Base-by-base conservation (phyloP, 1,140 invertebrate genomes). In the Heterodera carotae region DNA sequence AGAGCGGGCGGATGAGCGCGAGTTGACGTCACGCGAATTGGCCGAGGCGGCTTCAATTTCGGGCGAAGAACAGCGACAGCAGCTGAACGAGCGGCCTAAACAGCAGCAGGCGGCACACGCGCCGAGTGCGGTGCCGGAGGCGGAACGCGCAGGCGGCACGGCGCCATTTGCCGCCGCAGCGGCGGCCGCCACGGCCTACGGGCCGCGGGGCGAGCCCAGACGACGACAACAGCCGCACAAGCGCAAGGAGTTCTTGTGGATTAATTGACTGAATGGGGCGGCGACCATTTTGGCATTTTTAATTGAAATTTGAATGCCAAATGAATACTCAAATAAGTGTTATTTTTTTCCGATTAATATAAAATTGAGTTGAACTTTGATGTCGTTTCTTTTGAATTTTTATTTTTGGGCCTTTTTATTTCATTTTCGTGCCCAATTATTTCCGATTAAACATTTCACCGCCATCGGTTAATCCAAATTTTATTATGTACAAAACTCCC, bases 31-130 rank as follows among this genome's bases (percentile, higher is more conserved):
- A 18, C 48, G 22, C 18, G 48, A 56, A 4, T 56, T 56, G 22
- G 48, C 62, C 62, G 62, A 34, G 15, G 62, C 29, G 62, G 33
- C 62, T 7, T 25, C 29, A 66, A 29, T 66, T 18, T 34, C 62
- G 62, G 62, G n/a, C n/a, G 62, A 66, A 22, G 62, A 66, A 6
- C 48, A 56, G 22, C n/a, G 33, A 22, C 62, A 31, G 62, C 62
- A 15, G 12, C 27, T 6, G n/a, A 10, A n/a, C 15, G 1, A 27
- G 62, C 27, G 22, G 12, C 39, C 39, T 6, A 6, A 43, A 43
- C 39, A 43, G 22, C 29, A 34, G 62, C 62, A 66, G 33, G 62
- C 31, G 27, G 62, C 62, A 66, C 62, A 66, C 29, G 62, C 62
- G 27, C 62, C 62, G 25, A 66, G 62, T 22, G 22, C 22, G 0